Conservation (phyloP, 2,797 vertebrate species). For the Pteronotus mesoamericanus region DNA sequence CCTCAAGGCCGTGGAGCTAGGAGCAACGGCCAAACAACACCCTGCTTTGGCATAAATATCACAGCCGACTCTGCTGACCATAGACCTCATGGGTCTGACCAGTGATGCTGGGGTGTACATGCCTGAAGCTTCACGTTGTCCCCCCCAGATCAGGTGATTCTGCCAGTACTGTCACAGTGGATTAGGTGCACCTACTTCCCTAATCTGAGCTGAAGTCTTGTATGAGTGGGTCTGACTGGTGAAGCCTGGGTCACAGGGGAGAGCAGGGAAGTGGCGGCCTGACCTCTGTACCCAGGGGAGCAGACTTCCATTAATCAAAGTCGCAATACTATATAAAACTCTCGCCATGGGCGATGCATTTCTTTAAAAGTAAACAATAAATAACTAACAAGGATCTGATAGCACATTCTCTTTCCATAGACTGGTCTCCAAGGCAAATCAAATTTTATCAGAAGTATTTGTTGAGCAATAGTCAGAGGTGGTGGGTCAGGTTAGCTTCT, state of each 20-base stretch:
- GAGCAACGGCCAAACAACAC: background rate
- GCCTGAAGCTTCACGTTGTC: background rate
- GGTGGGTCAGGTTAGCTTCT: background rate
- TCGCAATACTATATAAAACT: background rate
- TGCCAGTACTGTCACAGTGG: background rate
- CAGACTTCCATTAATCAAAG: background rate
- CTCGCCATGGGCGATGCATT: background rate
- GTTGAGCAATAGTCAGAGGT: background rate
- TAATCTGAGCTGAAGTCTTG: background rate
- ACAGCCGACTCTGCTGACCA: background rate
- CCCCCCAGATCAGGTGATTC: background rate
- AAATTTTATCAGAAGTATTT: background rate
- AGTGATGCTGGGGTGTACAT: background rate
- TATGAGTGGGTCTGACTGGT: too few species aligned
- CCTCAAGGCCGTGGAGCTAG: background rate
- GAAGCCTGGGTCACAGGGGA: background rate
- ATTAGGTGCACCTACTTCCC: background rate
- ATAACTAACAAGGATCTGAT: background rate
- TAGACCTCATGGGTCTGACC: background rate
- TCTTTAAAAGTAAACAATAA: background rate
- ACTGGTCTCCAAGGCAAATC: background rate
- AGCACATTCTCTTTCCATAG: background rate
- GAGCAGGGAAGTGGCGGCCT: background rate
- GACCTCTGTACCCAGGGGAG: background rate
- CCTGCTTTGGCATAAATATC: background rate